Percentiles rank a stretch among this genome's conserved stretches.
Conservation (phyloP, 2,888 invertebrate genomes). For the Ichneumoninae sp. region DNA sequence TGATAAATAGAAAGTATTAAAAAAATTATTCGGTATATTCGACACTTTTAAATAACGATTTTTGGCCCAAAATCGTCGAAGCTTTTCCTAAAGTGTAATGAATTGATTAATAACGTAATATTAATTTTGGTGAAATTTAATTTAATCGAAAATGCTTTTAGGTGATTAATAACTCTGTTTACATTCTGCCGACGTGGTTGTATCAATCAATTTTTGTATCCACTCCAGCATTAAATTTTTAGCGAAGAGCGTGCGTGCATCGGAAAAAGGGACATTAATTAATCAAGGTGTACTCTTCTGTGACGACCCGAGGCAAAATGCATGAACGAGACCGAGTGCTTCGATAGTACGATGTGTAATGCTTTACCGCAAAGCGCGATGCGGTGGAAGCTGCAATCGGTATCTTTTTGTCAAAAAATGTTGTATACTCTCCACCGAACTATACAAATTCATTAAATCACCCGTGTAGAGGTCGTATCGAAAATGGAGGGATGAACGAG, state of each 20-base stretch:
- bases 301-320: neutral
- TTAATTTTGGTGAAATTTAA: neutral
- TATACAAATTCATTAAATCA: slow-evolving; percentile 1
- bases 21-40: no score
- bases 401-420: neutral
- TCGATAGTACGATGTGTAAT: neutral
- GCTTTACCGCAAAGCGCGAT: neutral
- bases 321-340: neutral
- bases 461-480: neutral
- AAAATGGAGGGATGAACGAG: slow-evolving; percentile 51
- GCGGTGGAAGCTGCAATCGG: neutral
- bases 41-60: no score
- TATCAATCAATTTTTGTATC: neutral
- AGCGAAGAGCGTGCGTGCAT: neutral
- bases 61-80: no score
- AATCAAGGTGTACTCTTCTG: neutral
- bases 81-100: neutral
- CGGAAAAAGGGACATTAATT: neutral
- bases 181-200: neutral
- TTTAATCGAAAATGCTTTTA: neutral
- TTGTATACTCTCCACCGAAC: neutral
- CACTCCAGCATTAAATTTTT: neutral
- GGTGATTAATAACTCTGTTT: neutral
- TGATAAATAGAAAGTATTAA: neutral
- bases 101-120: neutral